A percentile compares a stretch with the other conserved stretches of the same genome.
Conservation (phyloP, 2,113 vertebrate genomes). For the Suncus etruscus region DNA sequence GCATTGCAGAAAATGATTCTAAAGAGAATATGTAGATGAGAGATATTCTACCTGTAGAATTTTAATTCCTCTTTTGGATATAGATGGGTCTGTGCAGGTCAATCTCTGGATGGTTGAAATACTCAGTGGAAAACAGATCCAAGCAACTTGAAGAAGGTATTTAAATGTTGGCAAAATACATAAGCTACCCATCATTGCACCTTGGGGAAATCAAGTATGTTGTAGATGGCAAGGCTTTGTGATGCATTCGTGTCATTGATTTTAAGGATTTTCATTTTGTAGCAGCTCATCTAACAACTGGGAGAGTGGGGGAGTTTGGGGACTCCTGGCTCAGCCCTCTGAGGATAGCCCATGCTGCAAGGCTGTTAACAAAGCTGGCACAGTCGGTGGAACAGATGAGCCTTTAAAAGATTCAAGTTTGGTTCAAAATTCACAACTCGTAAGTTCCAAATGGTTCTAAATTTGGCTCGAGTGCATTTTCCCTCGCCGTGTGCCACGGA, state of each 20-base stretch:
- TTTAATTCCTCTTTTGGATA: neutral
- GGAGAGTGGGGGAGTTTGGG: neutral
- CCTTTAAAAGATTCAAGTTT: conserved; percentile 81
- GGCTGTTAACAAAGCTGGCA: conserved; percentile 60
- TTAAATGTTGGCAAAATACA: neutral
- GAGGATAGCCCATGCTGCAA: conserved; percentile 25
- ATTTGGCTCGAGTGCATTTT: conserved; percentile 73
- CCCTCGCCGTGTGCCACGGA: conserved; percentile 65
- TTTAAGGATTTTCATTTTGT: neutral
- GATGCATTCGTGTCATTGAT: fast-evolving
- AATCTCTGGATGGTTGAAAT: neutral
- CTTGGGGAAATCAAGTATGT: neutral
- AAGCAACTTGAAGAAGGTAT: neutral
- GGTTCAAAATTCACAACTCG: conserved; percentile 82
- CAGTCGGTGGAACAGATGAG: conserved; percentile 76
- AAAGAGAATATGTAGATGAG: neutral
- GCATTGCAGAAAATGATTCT: neutral
- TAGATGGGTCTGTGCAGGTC: neutral
- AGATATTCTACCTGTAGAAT: neutral
- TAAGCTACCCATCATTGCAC: neutral
- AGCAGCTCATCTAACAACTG: no score
- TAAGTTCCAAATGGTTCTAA: conserved; percentile 82
- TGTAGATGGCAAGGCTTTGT: neutral
- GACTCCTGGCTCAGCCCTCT: neutral
- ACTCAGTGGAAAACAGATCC: neutral